Evolutionary conservation across 2,797 vertebrate genomes (phyloP).

Genomic region (Gymnodraco acuticeps): DNA sequence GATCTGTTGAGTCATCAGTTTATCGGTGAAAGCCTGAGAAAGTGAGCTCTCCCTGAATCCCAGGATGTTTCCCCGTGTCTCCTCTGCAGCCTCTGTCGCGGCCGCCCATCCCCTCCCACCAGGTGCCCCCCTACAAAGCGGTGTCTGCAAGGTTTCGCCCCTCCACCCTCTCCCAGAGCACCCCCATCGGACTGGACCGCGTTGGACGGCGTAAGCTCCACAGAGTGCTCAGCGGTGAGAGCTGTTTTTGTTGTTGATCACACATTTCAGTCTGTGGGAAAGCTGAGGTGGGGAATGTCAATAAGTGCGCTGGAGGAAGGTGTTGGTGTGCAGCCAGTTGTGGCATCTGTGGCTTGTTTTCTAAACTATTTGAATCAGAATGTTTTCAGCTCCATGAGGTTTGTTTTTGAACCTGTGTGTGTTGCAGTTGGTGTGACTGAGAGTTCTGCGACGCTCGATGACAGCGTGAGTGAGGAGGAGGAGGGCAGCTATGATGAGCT

Average conservation of each 20-base stretch:
- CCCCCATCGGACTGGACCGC: conserved; percentile 94
- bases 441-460: conserved; percentile 87
- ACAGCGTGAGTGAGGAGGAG: conserved; percentile 96
- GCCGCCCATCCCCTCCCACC: conserved; percentile 93
- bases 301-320: conserved; percentile 39
- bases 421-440: conserved; percentile 88
- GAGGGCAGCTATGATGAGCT: conserved; percentile 95
- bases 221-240: conserved; percentile 86
- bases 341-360: conserved; percentile 37
- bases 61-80: conserved; percentile 34
- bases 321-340: conserved; percentile 30
- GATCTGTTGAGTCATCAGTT: background rate
- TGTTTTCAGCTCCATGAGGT: background rate
- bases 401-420: conserved; percentile 27
- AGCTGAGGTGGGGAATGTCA: conserved; percentile 55
- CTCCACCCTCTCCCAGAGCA: conserved; percentile 93
- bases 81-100: conserved; percentile 84
- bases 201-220: conserved; percentile 88
- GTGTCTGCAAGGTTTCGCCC: conserved; percentile 94
- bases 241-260: conserved; percentile 32
- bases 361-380: background rate
- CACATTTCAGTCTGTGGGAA: conserved; percentile 41
- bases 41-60: conserved; percentile 38
- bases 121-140: conserved; percentile 94
- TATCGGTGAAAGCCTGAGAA: conserved; percentile 5